Base-by-base conservation (phyloP, 2,888 invertebrate genomes). In the Epistrophella euchroma region DNA sequence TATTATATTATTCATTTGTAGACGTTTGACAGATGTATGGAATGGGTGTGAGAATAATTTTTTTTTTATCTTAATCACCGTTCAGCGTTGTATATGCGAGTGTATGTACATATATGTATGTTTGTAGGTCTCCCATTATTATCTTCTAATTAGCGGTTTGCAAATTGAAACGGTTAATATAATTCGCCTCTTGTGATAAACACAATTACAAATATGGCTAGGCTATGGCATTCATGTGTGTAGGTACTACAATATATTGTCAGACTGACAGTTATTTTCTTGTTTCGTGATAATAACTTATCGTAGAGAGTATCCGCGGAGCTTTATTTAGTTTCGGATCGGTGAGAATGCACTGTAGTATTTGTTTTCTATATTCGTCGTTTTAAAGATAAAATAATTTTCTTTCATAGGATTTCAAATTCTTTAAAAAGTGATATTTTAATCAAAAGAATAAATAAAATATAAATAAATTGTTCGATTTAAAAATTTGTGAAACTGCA, bases 111-210 rank as follows among this genome's bases (percentile, higher is more conserved):
- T 32, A 32, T 3, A 4, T 7, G 0, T 2, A 9, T 17, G 1
- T 56, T 5, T 22, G 37, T 43, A 58, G 56, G 13, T 62, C 40
- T 76, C 50, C 56, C 45, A 17, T 28, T 25, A 28, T 64, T 25
- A 28, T 64, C 40, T 58, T 22, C 43, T 72, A 40, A 55, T 71
- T 79, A 71, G 52, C 64, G 56, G 25, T 28, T 50, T 43, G 71
- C 58, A 43, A 84, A 56, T 71, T 71, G 56, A 64, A 47, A 58
- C 40, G 43, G 73, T 62, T 45, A 55, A 45, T 62, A 70, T 22
- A 1, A 32, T 56, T 60, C 43, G 43, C 17, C 58, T 56, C 19
- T 58, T 68, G 25, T 62, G 75, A 56, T 56, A 70, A 75, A 75
- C 62, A 81, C 70, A 55, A 32, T 5, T 3, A 13, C 22, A 40